Evolutionary conservation across 2,888 invertebrate genomes (phyloP).

Genomic region (Invenusta paracnida): DNA sequence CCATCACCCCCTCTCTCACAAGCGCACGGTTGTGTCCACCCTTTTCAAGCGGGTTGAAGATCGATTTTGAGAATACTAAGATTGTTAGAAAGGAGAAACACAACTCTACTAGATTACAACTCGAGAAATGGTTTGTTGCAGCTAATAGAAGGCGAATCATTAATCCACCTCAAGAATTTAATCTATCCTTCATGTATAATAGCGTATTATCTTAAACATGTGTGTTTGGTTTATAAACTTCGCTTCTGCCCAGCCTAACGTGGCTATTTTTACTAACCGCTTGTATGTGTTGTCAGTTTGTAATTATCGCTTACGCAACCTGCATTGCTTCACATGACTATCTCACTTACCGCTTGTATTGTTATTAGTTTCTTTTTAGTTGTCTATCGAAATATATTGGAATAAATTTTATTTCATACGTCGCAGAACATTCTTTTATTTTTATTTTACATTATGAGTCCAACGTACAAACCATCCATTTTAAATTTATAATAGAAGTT

Average conservation of each 20-base stretch:
- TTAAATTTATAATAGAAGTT: too few relatives aligned
- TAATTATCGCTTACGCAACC: neutral
- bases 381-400: neutral
- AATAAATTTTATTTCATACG: neutral
- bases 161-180: neutral
- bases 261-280: neutral
- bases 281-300: neutral
- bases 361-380: neutral
- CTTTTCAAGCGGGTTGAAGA: neutral
- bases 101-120: neutral
- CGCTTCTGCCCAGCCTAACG: neutral
- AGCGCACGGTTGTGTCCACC: neutral
- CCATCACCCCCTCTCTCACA: neutral
- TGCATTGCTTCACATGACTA: neutral
- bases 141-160: neutral
- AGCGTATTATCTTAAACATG: neutral
- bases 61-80: neutral
- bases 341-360: neutral
- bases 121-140: neutral
- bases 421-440: neutral
- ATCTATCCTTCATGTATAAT: neutral
- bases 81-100: neutral
- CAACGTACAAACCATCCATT: too few relatives aligned
- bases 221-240: neutral
- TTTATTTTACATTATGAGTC: too few relatives aligned